A percentile compares a stretch with the other conserved stretches of the same genome.
phyloP scores from a whole-genome alignment of 37 sponge, comb jelly and placozoan genomes.

The Geodia barretti region DNA sequence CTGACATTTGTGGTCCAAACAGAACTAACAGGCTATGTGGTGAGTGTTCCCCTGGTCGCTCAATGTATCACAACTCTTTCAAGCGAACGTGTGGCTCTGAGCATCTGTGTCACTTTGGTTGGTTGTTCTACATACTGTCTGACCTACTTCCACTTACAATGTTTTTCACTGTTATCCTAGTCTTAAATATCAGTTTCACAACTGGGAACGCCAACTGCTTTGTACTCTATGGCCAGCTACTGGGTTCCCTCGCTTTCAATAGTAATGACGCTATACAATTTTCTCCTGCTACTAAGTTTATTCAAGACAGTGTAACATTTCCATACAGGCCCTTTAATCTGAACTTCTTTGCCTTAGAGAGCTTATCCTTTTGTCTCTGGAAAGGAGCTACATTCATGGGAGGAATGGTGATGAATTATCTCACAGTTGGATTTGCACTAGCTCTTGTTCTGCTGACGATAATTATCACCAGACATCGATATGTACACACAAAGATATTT shows the following conservation, averaged over 20 bases:
- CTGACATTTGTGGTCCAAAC: constrained; percentile 15
- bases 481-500: no score
- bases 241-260: constrained; percentile 4
- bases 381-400: constrained; percentile 31
- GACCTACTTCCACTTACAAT: constrained; percentile 38
- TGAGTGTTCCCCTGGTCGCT: neutral
- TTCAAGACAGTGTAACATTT: neutral
- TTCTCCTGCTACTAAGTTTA: neutral
- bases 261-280: constrained; percentile 31
- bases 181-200: constrained; percentile 41
- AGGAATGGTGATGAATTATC: constrained; percentile 37
- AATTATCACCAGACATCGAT: no score
- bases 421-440: constrained; percentile 36
- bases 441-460: neutral
- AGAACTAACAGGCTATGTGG: constrained; percentile 37
- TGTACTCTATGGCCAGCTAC: constrained; percentile 32
- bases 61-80: constrained; percentile 27
- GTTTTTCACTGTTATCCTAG: constrained; percentile 16
- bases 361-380: constrained; percentile 48
- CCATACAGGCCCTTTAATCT: constrained; percentile 35
- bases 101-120: constrained; percentile 18
- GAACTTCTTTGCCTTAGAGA: constrained; percentile 31
- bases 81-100: neutral
- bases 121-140: constrained; percentile 25
- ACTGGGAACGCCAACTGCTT: constrained; percentile 20